A percentile compares a stretch with the other conserved stretches of the same genome.
Conservation (phyloP, 2,797 vertebrate genomes). For the Syngnathus acus region DNA sequence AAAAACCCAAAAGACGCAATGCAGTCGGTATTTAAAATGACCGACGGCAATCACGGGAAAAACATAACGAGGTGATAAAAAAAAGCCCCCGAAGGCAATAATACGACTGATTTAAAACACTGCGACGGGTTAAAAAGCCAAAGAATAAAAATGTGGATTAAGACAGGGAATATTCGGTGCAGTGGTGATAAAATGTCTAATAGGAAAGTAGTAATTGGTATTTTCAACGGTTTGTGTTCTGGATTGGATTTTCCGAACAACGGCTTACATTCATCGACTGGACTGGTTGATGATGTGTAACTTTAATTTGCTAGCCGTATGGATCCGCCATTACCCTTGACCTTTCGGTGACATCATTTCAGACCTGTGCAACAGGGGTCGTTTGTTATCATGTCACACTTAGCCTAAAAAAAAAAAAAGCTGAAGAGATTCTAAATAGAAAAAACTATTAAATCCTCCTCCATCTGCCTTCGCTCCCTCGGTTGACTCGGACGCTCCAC, state of each 20-base stretch:
- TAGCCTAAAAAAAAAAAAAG: background rate
- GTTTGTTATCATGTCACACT: conserved; percentile 1
- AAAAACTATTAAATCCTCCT: background rate
- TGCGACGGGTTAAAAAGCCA: background rate
- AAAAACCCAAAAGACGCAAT: background rate
- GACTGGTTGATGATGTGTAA: background rate
- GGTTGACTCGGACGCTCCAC: background rate
- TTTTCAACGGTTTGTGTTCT: background rate
- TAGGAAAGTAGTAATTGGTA: background rate
- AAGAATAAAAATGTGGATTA: background rate
- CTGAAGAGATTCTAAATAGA: background rate
- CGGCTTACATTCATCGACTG: background rate
- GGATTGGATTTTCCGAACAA: background rate
- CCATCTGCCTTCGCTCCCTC: background rate
- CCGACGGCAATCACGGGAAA: background rate
- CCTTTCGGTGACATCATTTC: background rate
- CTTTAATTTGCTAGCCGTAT: conserved; percentile 5
- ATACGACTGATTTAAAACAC: background rate
- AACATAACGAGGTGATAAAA: background rate
- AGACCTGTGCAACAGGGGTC: background rate
- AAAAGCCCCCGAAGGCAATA: background rate
- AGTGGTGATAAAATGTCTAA: background rate
- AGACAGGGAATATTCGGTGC: background rate
- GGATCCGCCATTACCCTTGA: conserved; percentile 1
- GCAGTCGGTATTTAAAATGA: background rate